Conservation (phyloP, 1,140 invertebrate species). For the Nylanderia fulva region DNA sequence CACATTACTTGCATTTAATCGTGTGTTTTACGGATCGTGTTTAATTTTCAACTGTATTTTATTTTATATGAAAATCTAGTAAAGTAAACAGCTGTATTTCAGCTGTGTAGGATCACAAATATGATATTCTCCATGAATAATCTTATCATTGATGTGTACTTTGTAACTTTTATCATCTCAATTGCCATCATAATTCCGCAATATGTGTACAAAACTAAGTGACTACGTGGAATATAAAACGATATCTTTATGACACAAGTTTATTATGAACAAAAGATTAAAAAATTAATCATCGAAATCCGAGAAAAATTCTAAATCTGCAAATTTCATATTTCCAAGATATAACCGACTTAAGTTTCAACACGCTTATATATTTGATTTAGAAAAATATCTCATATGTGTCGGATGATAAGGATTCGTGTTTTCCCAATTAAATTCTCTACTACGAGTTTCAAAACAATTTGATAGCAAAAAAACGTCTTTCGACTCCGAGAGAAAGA, state of each 20-base stretch:
- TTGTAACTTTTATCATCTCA: background rate
- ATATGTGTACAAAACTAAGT: background rate
- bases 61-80: background rate
- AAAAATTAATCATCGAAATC: background rate
- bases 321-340: too few species aligned
- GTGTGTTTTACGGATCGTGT: background rate
- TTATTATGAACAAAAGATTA: background rate
- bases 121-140: background rate
- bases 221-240: background rate
- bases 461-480: too few species aligned
- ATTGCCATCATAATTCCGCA: background rate
- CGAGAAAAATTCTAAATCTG: too few species aligned
- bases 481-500: too few species aligned
- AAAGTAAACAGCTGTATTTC: slow-evolving; percentile 3
- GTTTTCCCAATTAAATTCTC: too few species aligned
- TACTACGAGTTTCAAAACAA: too few species aligned
- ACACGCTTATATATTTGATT: too few species aligned
- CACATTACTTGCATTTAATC: background rate
- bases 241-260: background rate
- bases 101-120: background rate
- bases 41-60: slow-evolving; percentile 13
- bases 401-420: too few species aligned
- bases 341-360: too few species aligned
- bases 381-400: too few species aligned
- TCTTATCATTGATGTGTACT: slow-evolving; percentile 13